Evolutionary conservation across 2,113 vertebrate genomes (phyloP), one percentile per base, ranked within the genome.

Genomic region (Phaethon lepturus): DNA sequence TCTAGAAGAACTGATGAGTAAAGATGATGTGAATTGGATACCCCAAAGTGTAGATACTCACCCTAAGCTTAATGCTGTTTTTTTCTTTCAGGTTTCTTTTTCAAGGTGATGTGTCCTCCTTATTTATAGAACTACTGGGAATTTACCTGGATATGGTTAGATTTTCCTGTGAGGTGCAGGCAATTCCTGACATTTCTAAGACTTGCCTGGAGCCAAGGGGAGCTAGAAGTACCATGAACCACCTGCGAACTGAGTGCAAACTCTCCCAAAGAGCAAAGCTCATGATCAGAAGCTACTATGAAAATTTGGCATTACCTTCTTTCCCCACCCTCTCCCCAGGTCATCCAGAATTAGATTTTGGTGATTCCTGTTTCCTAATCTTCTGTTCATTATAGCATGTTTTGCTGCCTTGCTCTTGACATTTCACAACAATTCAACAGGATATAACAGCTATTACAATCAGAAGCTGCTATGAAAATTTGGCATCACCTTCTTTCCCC

Each of bases 311-410:
- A 29, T 75, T 72, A 45, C 31, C 19, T 60, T 53, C 31, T 84
- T 87, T 80, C 42, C 4, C 1, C 40, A 84, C n/a, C 52, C 15
- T 81, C 33, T 89, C 44, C 60, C 56, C 26, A 84, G 87, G 80
- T 77, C 66, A 64, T 55, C 42, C 22, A 75, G 69, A 89, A 76
- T 73, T 72, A 62, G 42, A 44, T 69, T 86, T 79, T 2, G 4
- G 31, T 58, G 53, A 92, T 82, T 87, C 52, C 40, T 72, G 4
- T 91, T 95, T 96, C 58, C 58, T 82, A 66, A 87, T 81, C 18
- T 91, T 88, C 67, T 93, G 29, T 77, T 94, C 42, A 49, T 72
- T n/a, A n/a, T n/a, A n/a, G n/a, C n/a, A n/a, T n/a, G 35, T 92
- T 95, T 90, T 95, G 62, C 44, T 67, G 55, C 56, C 38, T 81